Evolutionary conservation across 2,888 invertebrate species (phyloP).

Genomic region (Malthinus seriepunctatus): DNA sequence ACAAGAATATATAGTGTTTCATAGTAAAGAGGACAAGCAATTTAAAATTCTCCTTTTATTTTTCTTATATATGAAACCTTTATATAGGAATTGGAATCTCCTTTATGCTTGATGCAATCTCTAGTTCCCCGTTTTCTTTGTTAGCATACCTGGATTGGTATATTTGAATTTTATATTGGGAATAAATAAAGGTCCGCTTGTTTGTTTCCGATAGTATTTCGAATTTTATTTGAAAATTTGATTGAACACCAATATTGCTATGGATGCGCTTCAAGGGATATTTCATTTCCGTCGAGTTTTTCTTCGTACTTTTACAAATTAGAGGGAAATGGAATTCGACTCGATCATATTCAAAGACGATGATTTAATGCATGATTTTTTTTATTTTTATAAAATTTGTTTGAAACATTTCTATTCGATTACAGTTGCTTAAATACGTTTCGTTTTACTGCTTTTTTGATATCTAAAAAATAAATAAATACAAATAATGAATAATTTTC

Average conservation of each 20-base stretch:
- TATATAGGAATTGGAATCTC: constrained; percentile 30
- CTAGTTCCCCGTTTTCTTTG: constrained; percentile 33
- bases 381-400: not conserved
- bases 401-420: constrained; percentile 1
- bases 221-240: constrained; percentile 28
- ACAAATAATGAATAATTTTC: not conserved
- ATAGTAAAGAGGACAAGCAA: constrained; percentile 30
- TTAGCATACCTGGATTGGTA: constrained; percentile 34
- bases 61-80: constrained; percentile 27
- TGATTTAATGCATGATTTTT: constrained; percentile 3
- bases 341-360: constrained; percentile 6
- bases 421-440: not conserved
- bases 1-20: not conserved
- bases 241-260: constrained; percentile 26
- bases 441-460: not conserved
- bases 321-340: constrained; percentile 6
- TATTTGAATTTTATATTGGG: constrained; percentile 38
- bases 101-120: constrained; percentile 32
- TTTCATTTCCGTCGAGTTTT: constrained; percentile 5
- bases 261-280: constrained; percentile 5
- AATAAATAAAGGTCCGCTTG: constrained; percentile 35
- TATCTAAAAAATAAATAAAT: too few species aligned
- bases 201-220: constrained; percentile 26
- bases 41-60: constrained; percentile 34
- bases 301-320: constrained; percentile 6